Evolutionary conservation across 2,797 vertebrate genomes (phyloP).

Genomic region (Cossypha polioptera): DNA sequence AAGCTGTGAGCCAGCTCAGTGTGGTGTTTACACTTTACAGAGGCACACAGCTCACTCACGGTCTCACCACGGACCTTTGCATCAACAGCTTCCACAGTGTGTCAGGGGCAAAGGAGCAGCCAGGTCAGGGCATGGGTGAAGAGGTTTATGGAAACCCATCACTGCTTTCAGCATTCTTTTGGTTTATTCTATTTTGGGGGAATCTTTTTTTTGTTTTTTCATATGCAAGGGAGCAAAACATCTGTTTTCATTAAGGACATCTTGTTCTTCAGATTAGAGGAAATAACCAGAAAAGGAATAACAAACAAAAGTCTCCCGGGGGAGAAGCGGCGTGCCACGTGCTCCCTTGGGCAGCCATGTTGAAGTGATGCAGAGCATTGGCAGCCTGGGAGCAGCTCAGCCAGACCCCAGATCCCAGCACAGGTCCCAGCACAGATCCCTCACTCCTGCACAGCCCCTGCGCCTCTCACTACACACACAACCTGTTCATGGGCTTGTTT

Average conservation of each 20-base stretch:
- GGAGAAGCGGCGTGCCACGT: background rate
- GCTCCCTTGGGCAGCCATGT: conserved; percentile 16
- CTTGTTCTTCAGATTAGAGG: conserved; percentile 61
- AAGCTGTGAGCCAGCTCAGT: conserved; percentile 32
- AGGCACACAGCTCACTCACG: background rate
- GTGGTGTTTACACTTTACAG: conserved; percentile 26
- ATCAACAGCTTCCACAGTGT: background rate
- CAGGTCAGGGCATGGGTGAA: background rate
- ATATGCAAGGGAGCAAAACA: conserved; percentile 48
- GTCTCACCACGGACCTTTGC: background rate
- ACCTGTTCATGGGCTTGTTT: background rate
- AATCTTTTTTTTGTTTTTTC: background rate
- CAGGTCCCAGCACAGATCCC: background rate
- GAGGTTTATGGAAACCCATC: background rate
- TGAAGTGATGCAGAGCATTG: background rate
- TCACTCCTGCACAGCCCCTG: rapidly evolving
- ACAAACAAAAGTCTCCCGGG: conserved; percentile 41
- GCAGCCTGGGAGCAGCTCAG: background rate
- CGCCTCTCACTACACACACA: background rate
- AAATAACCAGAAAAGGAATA: conserved; percentile 51
- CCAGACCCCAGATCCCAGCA: background rate
- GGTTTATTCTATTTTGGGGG: conserved; percentile 22
- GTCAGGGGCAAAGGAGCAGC: background rate
- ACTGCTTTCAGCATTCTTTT: background rate
- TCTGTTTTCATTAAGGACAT: conserved; percentile 61